Conservation (phyloP, 2,113 vertebrate genomes). For the Macrotis lagotis region DNA sequence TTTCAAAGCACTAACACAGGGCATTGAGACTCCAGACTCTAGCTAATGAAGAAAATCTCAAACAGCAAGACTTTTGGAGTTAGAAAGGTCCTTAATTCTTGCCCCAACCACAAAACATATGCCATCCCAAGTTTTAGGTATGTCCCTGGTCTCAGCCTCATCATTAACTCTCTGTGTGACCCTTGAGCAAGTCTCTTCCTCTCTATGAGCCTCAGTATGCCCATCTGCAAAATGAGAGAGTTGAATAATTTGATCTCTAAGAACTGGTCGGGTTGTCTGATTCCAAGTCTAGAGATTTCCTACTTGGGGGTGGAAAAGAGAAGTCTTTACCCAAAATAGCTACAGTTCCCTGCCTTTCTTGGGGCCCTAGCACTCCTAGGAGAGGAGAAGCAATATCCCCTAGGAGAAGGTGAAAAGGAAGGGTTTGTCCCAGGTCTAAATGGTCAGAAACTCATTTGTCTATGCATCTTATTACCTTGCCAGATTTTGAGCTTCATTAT, state of each 20-base stretch:
- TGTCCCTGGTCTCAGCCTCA: background rate
- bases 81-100: background rate
- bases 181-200: background rate
- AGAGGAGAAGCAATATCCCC: too few relatives aligned
- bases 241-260: background rate
- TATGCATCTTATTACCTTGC: background rate
- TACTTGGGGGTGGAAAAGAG: background rate
- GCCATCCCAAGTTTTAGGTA: background rate
- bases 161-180: background rate
- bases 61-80: background rate
- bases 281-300: background rate
- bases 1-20: too few relatives aligned
- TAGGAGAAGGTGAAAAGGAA: background rate
- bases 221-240: background rate
- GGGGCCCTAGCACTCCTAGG: background rate
- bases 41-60: background rate
- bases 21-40: too few relatives aligned
- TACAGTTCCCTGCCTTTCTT: background rate
- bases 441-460: background rate
- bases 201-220: background rate
- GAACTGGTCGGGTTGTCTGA: background rate
- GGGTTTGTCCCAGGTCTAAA: background rate
- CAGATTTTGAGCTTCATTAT: background rate
- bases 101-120: background rate
- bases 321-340: background rate